Base-by-base conservation (phyloP, 2,797 vertebrate species). In the Sarcoramphus papa region DNA sequence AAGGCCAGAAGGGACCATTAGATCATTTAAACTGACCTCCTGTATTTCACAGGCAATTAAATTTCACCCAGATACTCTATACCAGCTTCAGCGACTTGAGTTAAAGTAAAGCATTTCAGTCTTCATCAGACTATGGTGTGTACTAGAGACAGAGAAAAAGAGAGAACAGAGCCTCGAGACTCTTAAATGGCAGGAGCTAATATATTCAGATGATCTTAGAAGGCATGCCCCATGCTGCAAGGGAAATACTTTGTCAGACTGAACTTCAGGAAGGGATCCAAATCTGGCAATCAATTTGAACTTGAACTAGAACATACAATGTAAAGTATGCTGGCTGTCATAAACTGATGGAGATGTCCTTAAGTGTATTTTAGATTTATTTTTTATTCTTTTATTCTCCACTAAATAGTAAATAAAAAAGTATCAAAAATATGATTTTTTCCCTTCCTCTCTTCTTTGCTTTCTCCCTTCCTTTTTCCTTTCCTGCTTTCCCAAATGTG, bases 11-110 rank as follows among this genome's bases (percentile, higher is more conserved):
- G 81, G 72, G 91, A 95, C 81, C 33, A 63, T 85, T 90, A 88
- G 50, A 94, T 93, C 59, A 78, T 79, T 74, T 88, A 89, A 91
- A 90, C 37, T 82, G 81, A 90, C 81, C 59, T 75, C 24, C 8
- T 91, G 59, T 48, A 53, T 92, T 87, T 95, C 68, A 74, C 59
- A 83, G 35, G 48, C 40, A 80, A 93, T 95, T 91, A 93, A 76
- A 76, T 90, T 76, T 79, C 78, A 65, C 2, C 2, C 50, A 69
- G 56, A 73, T 65, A 79, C 17, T 79, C 81, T 59, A 33, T 54
- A 35, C 0, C 14, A 87, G 25, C 22, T 69, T 80, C 54, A 72
- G 43, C 19, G 7, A 5, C 40, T 65, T 82, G n/a, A 79, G 56
- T 76, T 91, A 78, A 76, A 76, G 31, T 9, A 64, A 90, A 81